A percentile compares a stretch with the other conserved stretches of the same genome.
These are phyloP conservation scores for Plagodis dolabraria DNA, from an alignment of 2,888 invertebrate genomes.

Conservation along the genomic window DNA sequence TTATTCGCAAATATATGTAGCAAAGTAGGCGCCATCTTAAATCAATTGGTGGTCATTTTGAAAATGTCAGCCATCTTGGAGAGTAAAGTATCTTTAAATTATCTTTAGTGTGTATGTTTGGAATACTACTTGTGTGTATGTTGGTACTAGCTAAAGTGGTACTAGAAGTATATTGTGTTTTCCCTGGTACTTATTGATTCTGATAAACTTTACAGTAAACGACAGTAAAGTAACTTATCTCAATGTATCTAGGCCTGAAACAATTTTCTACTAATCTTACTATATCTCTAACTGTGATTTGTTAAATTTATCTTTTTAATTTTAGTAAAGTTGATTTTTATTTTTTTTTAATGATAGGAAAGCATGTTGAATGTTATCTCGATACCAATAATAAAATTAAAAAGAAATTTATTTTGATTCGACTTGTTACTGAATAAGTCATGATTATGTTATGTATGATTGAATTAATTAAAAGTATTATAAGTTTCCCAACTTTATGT, in stretches of 20 bases:
- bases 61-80: too few species aligned
- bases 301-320: conserved; percentile 2
- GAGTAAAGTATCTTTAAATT: too few species aligned
- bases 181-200: too few species aligned
- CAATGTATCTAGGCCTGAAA: conserved; percentile 3
- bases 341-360: not conserved
- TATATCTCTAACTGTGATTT: conserved; percentile 32
- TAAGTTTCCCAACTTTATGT: not conserved
- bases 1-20: too few species aligned
- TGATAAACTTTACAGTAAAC: not conserved
- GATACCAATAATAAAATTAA: not conserved
- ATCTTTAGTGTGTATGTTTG: too few species aligned
- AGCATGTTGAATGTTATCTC: not conserved
- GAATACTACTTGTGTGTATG: too few species aligned
- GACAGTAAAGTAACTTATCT: not conserved
- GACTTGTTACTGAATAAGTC: conserved; percentile 7
- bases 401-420: conserved; percentile 1
- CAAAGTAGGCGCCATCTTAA: too few species aligned
- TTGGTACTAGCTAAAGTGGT: too few species aligned
- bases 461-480: conserved; percentile 10
- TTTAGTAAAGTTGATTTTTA: not conserved
- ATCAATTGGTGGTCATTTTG: too few species aligned
- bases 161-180: too few species aligned
- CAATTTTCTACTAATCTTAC: conserved; percentile 6
- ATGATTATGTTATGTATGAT: conserved; percentile 2